Conservation (phyloP, 2,888 invertebrate species). For the Drosophila paracracens region DNA sequence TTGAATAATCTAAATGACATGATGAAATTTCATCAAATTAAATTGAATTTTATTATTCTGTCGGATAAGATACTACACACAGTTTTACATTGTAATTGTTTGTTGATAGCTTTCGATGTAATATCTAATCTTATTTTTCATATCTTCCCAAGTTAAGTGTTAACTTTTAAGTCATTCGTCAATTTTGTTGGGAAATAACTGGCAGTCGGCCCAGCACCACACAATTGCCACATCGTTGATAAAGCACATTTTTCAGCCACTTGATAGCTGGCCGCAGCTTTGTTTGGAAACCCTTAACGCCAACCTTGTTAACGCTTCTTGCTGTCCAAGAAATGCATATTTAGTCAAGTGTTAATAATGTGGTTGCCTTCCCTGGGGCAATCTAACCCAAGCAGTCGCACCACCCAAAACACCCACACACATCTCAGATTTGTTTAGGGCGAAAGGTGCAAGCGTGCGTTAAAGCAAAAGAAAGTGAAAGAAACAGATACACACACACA, state of each 20-base stretch:
- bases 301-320: slow-evolving; percentile 71
- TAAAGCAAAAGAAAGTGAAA: slow-evolving; percentile 55
- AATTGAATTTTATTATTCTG: not conserved
- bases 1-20: not conserved
- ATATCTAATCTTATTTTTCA: not conserved
- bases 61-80: not conserved
- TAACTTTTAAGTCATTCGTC: not conserved
- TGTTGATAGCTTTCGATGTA: not conserved
- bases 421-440: slow-evolving; percentile 11
- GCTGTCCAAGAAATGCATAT: slow-evolving; percentile 83
- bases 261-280: slow-evolving; percentile 15
- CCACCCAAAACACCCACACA: slow-evolving; percentile 23
- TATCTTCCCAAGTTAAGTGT: not conserved
- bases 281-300: slow-evolving; percentile 48
- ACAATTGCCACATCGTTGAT: slow-evolving; percentile 2
- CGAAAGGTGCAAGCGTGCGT: slow-evolving; percentile 77
- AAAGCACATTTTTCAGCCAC: slow-evolving; percentile 4
- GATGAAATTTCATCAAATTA: not conserved
- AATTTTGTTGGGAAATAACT: not conserved
- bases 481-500: slow-evolving; percentile 42
- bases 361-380: slow-evolving; percentile 67
- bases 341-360: slow-evolving; percentile 85
- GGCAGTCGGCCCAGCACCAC: not conserved
- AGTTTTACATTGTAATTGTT: not conserved
- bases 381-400: slow-evolving; percentile 24